Conservation (phyloP, 1,140 invertebrate genomes). For the Tetragnatha versicolor region DNA sequence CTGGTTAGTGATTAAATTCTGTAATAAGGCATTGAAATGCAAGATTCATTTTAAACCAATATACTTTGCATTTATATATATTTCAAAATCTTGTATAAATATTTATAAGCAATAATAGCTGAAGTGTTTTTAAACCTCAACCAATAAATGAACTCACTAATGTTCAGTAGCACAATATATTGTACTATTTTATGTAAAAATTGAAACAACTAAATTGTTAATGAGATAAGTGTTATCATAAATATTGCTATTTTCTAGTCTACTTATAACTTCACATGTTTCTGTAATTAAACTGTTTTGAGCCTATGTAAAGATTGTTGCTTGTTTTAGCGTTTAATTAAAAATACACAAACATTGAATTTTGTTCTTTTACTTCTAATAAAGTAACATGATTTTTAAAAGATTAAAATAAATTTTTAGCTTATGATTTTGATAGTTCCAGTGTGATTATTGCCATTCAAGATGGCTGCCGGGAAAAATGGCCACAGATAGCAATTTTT, state of each 20-base stretch:
- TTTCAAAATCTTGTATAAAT: conserved; percentile 39
- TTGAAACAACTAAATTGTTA: conserved; percentile 25
- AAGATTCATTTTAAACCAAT: no score
- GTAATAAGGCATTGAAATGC: no score
- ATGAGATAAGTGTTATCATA: conserved; percentile 31
- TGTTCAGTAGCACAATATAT: conserved; percentile 29
- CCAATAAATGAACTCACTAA: not conserved
- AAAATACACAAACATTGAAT: conserved; percentile 10
- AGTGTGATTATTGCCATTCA: no score
- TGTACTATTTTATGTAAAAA: conserved; percentile 28
- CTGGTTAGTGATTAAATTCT: conserved; percentile 24
- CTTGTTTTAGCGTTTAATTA: conserved; percentile 42
- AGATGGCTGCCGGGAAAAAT: no score
- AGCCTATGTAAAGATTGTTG: conserved; percentile 34
- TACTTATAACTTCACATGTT: conserved; percentile 49
- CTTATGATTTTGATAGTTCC: no score
- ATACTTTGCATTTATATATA: conserved; percentile 41
- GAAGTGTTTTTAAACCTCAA: conserved; percentile 9
- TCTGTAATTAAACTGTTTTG: conserved; percentile 37
- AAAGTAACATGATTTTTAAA: no score
- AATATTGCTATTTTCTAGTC: conserved; percentile 42
- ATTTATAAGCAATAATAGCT: conserved; percentile 43
- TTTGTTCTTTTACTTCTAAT: not conserved
- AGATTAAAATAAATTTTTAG: no score
- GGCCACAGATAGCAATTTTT: no score